phyloP scores from a whole-genome alignment of 1,140 invertebrate genomes.

The Ostrea denselamellosa region DNA sequence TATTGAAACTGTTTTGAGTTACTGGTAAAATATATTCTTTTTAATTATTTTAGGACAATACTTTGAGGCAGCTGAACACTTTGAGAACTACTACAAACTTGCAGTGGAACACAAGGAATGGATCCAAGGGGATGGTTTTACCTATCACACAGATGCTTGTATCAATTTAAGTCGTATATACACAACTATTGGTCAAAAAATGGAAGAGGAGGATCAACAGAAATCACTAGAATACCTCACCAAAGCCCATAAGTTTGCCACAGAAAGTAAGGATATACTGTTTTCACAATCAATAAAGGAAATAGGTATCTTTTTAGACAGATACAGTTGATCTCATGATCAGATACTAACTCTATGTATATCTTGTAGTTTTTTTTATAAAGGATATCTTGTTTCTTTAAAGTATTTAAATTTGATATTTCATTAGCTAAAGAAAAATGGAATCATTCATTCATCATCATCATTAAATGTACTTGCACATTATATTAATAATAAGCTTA shows the following conservation, averaged over 20 bases:
- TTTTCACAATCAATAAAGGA: no score
- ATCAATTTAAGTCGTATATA: constrained; percentile 74
- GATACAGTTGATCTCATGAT: no score
- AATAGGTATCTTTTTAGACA: no score
- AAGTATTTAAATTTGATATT: no score
- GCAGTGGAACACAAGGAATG: constrained; percentile 68
- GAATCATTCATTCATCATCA: no score
- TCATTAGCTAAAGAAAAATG: no score
- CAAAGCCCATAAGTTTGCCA: constrained; percentile 74
- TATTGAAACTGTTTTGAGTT: no score
- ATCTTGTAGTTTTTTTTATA: no score
- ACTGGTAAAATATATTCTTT: neutral
- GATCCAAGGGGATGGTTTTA: constrained; percentile 61
- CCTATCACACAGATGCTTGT: constrained; percentile 73
- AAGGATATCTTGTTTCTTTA: no score
- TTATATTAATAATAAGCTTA: no score
- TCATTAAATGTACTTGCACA: no score
- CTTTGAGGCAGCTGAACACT: constrained; percentile 73
- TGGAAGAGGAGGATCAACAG: constrained; percentile 63
- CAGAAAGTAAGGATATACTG: constrained; percentile 68
- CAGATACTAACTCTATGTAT: no score
- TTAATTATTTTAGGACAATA: constrained; percentile 64
- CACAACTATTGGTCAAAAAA: constrained; percentile 66
- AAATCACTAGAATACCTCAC: constrained; percentile 67
- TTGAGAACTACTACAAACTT: constrained; percentile 74